A percentile compares a stretch with the other conserved stretches of the same genome.
phyloP scores from a whole-genome alignment of 2,113 vertebrate genomes.

The Ameiurus melas region DNA sequence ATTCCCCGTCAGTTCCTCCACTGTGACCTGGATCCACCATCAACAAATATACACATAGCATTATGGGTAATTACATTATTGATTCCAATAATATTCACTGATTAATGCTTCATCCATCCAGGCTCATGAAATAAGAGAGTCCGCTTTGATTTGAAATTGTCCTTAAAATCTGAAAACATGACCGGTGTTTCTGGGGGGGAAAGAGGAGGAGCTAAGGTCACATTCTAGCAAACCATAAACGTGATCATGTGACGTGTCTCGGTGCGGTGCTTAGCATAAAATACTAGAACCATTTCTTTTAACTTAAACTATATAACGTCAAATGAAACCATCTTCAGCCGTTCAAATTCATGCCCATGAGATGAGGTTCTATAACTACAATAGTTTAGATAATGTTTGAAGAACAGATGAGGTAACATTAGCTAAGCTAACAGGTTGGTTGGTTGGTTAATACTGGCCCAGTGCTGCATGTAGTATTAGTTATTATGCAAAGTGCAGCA shows the following conservation, averaged over 20 bases:
- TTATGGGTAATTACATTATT: neutral
- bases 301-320: neutral
- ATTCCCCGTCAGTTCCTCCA: conserved; percentile 94
- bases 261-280: neutral
- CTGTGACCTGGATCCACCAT: conserved; percentile 78
- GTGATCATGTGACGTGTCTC: neutral
- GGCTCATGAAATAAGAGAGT: neutral
- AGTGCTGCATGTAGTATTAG: neutral
- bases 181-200: neutral
- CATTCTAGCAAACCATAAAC: neutral
- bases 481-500: neutral
- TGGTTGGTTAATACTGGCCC: neutral
- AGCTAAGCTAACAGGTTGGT: neutral
- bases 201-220: neutral
- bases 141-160: neutral
- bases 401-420: neutral
- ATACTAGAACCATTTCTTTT: neutral
- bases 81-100: neutral
- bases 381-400: neutral
- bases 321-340: neutral
- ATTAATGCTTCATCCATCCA: neutral
- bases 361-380: neutral
- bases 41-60: neutral
- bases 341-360: neutral
- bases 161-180: neutral